Evolutionary conservation across 2,888 invertebrate genomes (phyloP).

Genomic region (Microctonus hyperodae): DNA sequence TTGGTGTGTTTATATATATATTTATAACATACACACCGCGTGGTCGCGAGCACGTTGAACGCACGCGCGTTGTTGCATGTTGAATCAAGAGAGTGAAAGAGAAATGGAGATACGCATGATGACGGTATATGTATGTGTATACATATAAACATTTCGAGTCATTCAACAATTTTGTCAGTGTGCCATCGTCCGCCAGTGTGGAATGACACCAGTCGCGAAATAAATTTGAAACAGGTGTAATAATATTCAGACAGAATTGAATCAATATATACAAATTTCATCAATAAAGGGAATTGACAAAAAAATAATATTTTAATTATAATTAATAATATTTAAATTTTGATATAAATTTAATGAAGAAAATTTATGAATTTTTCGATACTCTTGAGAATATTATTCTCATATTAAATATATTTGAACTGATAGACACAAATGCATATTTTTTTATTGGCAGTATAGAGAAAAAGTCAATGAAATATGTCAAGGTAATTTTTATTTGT

Average conservation of each 20-base stretch:
- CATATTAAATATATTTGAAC: too few relatives aligned
- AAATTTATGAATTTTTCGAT: too few relatives aligned
- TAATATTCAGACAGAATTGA: conserved; percentile 11
- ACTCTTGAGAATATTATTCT: too few relatives aligned
- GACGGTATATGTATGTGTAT: conserved; percentile 26
- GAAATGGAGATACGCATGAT: conserved; percentile 29
- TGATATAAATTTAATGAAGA: too few relatives aligned
- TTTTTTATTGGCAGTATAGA: too few relatives aligned
- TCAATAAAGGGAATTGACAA: not conserved
- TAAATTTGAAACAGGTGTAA: too few relatives aligned
- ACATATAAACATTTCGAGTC: conserved; percentile 47
- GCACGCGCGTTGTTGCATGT: not conserved
- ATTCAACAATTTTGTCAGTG: conserved; percentile 53
- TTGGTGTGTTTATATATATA: not conserved
- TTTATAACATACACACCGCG: not conserved
- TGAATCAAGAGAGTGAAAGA: conserved; percentile 9
- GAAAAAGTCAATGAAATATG: too few relatives aligned
- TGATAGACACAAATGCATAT: too few relatives aligned
- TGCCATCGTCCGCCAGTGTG: conserved; percentile 51
- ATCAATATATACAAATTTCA: not conserved
- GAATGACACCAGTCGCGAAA: conserved; percentile 23
- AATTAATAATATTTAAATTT: too few relatives aligned
- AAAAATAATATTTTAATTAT: too few relatives aligned
- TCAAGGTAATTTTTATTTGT: too few relatives aligned
- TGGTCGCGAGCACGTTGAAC: conserved; percentile 12